phyloP scores from a whole-genome alignment of 2,797 vertebrate species.

The Poeciliopsis presidionis region DNA sequence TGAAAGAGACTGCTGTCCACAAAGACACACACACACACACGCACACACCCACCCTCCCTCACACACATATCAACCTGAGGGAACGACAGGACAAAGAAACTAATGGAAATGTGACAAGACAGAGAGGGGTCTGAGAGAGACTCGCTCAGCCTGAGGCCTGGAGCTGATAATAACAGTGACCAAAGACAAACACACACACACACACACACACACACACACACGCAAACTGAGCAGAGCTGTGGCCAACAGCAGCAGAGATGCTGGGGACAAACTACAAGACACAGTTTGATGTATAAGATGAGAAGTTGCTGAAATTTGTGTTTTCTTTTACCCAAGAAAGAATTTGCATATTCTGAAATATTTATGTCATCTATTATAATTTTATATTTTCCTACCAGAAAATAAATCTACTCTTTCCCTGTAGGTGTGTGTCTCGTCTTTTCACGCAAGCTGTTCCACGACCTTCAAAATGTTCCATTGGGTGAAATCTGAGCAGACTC shows the following conservation, averaged over 20 bases:
- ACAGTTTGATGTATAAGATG: conserved; percentile 41
- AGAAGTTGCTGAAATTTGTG: not conserved
- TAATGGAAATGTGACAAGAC: conserved; percentile 75
- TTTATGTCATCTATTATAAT: not conserved
- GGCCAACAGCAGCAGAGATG: conserved; percentile 39
- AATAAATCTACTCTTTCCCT: not conserved
- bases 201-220: conserved; percentile 22
- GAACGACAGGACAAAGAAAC: conserved; percentile 55
- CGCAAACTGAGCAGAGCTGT: conserved; percentile 27
- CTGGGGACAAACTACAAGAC: conserved; percentile 34
- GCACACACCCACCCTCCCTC: conserved; percentile 8
- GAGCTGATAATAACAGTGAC: conserved; percentile 61
- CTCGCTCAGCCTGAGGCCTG: conserved; percentile 58
- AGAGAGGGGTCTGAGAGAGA: conserved; percentile 60
- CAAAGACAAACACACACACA: conserved; percentile 20
- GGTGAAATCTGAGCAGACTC: conserved; percentile 32
- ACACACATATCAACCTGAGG: conserved; percentile 47
- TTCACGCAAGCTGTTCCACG: conserved; percentile 10
- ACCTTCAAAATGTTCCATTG: conserved; percentile 37
- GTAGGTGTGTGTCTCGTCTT: not conserved
- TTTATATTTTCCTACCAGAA: not conserved
- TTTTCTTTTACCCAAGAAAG: not conserved
- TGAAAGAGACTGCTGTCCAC: conserved; percentile 30
- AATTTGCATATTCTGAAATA: not conserved
- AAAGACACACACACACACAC: conserved; percentile 18